Conservation (phyloP, 2,888 invertebrate genomes). For the Pecten maximus region DNA sequence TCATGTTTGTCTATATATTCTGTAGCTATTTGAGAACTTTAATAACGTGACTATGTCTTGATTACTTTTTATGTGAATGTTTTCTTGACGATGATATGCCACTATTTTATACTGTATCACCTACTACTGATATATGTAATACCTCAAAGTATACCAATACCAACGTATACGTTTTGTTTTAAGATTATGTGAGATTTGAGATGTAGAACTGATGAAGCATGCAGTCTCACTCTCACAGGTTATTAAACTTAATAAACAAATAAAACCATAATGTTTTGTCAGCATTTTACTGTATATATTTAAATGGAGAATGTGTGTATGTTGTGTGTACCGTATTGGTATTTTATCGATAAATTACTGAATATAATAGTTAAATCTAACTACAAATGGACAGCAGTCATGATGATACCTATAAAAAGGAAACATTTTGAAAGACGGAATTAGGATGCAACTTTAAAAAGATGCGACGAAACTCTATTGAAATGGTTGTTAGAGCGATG, state of each 20-base stretch:
- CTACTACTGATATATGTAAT: neutral
- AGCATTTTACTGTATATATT: too few species aligned
- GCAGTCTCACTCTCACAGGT: neutral
- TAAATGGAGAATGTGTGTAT: neutral
- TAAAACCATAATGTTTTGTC: neutral
- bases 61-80: neutral
- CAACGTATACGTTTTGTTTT: slow-evolving; percentile 5
- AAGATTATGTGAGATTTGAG: neutral
- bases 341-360: too few species aligned
- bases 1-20: neutral
- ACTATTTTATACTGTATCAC: neutral
- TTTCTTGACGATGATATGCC: neutral
- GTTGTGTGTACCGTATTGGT: too few species aligned
- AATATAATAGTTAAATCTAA: too few species aligned
- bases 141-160: slow-evolving; percentile 23
- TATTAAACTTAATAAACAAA: slow-evolving; percentile 18
- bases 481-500: too few species aligned
- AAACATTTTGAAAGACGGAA: too few species aligned
- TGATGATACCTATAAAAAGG: too few species aligned
- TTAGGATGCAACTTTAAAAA: too few species aligned
- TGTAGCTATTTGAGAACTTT: neutral
- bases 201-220: neutral
- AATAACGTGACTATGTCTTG: neutral
- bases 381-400: too few species aligned
- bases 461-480: too few species aligned